Evolutionary conservation across 2,113 vertebrate genomes (phyloP).

Genomic region (Rhabdomys dilectus): DNA sequence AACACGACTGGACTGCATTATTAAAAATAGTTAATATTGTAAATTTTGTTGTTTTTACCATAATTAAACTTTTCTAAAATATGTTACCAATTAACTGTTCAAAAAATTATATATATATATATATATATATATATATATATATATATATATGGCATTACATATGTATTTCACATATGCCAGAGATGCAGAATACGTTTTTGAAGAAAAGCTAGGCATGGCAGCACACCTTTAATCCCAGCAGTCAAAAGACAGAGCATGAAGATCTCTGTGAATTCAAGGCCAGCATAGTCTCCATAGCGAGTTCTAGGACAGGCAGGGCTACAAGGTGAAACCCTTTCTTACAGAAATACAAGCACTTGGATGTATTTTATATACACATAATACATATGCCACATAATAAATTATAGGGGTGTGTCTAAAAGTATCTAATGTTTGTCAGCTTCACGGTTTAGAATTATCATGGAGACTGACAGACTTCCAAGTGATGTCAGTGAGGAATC

Average conservation of each 20-base stretch:
- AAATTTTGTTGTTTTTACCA: neutral
- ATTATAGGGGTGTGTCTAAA: neutral
- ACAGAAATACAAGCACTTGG: neutral
- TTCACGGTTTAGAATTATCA: neutral
- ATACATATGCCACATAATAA: neutral
- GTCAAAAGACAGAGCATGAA: neutral
- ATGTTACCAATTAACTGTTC: neutral
- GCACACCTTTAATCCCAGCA: neutral
- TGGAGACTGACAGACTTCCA: neutral
- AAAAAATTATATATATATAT: constrained; percentile 18
- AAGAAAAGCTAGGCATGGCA: neutral
- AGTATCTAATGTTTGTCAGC: neutral
- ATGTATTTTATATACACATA: neutral
- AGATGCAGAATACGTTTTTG: neutral
- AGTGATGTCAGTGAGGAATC: neutral
- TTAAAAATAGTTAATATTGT: neutral
- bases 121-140: constrained; percentile 25
- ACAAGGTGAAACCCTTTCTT: neutral
- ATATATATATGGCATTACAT: neutral
- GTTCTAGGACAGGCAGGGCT: neutral
- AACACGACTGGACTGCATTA: neutral
- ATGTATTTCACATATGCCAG: neutral
- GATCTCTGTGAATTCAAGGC: neutral
- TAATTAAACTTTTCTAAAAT: neutral
- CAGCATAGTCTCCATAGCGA: neutral